Evolutionary conservation across 2,888 invertebrate genomes (phyloP).

Genomic region (Tetragonisca angustula): DNA sequence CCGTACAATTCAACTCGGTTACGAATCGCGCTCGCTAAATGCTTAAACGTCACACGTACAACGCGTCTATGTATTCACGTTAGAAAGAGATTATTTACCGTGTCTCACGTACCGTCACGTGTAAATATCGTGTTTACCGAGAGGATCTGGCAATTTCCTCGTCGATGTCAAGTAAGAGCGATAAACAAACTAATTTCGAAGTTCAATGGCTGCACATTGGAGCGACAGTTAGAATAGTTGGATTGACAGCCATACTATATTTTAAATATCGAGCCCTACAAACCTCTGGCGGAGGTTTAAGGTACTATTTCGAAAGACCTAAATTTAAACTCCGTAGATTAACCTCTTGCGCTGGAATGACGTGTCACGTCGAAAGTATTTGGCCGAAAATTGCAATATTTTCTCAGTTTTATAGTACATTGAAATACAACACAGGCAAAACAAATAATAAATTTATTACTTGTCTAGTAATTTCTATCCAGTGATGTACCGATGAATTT

Average conservation of each 20-base stretch:
- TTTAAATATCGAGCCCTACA: too few relatives aligned
- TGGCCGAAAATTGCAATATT: too few relatives aligned
- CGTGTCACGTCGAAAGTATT: too few relatives aligned
- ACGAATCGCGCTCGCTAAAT: conserved; percentile 19
- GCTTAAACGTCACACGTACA: neutral
- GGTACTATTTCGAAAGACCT: neutral
- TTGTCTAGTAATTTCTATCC: too few relatives aligned
- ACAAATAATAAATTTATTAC: too few relatives aligned
- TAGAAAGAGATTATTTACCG: conserved; percentile 44
- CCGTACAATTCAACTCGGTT: conserved; percentile 2
- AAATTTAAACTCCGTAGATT: neutral
- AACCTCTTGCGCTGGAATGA: neutral
- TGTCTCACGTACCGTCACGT: neutral
- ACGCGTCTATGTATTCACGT: conserved; percentile 4
- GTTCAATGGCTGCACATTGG: neutral
- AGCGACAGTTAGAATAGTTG: too few relatives aligned
- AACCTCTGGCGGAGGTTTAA: neutral
- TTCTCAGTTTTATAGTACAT: too few relatives aligned
- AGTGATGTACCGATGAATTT: too few relatives aligned
- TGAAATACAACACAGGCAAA: too few relatives aligned
- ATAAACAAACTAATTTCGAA: conserved; percentile 29
- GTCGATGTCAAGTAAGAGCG: conserved; percentile 14
- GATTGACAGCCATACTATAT: too few relatives aligned
- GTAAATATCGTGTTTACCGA: conserved; percentile 36
- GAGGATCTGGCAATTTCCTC: conserved; percentile 23